Evolutionary conservation across 2,888 invertebrate genomes (phyloP), one percentile per base, ranked within the genome.

Genomic region (Osmoderma eremita): DNA sequence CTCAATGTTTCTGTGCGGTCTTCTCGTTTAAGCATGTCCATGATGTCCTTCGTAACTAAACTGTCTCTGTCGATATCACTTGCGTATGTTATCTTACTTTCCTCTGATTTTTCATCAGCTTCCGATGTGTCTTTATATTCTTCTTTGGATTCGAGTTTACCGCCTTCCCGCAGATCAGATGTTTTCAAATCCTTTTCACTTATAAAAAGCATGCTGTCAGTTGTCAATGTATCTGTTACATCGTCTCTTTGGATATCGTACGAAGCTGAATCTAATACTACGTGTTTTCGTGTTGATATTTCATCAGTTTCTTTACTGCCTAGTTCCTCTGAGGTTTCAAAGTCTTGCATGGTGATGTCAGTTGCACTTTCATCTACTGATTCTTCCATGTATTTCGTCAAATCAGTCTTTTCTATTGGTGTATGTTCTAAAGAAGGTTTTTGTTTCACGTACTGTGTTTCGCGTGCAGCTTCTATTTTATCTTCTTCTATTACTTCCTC

Each of bases 321-420:
- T 18, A 74, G 58, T 68, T 75, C 75, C 38, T 72, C 70, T 20
- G 72, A 72, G 50, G 72, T 71, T 62, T 70, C 66, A 56, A 74
- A 72, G 54, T 75, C 75, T 15, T 69, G 69, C 53, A 72, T 65
- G 5, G 68, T 68, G 17, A 68, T 45, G 18, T 68, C 68, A 10
- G 68, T 68, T 10, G 68, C 61, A 39, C 64, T 68, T 38, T 68
- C 68, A 48, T 68, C 68, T 18, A 68, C 61, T 1, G 68, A 68
- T 65, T 68, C 68, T 36, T 68, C 68, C 45, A 68, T 68, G 10
- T 64, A 53, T 53, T 65, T 68, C 0, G 41, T 50, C 13, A 51
- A 42, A 12, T 63, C 63, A 8, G 10, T 17, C 15, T 30, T 61
- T 41, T 66, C 65, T 8, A 36, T 18, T 30, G 51, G 63, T 15